phyloP scores from a whole-genome alignment of 2,888 invertebrate species.

The Trissolcus brochymenae region DNA sequence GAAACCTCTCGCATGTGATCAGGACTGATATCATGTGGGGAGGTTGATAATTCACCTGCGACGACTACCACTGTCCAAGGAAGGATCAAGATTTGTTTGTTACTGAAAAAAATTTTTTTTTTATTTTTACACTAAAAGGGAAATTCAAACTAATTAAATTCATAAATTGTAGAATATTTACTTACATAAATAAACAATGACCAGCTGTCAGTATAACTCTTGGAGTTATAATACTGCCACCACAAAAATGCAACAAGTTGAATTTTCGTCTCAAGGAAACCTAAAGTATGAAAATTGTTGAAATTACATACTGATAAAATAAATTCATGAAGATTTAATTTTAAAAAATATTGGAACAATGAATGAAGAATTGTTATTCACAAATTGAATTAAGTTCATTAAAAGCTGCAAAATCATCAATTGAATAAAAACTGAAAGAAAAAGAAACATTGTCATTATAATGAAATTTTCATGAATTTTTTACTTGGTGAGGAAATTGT shows the following conservation, averaged over 20 bases:
- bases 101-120: slow-evolving; percentile 15
- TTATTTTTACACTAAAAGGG: too few relatives aligned
- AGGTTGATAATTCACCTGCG: slow-evolving; percentile 28
- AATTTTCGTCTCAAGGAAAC: slow-evolving; percentile 26
- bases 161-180: not conserved
- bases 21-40: not conserved
- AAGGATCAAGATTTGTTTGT: slow-evolving; percentile 5
- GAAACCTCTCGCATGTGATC: slow-evolving; percentile 13
- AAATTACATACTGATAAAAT: not conserved
- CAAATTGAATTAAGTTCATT: not conserved
- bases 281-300: slow-evolving; percentile 5
- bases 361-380: not conserved
- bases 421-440: not conserved
- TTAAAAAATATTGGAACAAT: not conserved
- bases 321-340: not conserved
- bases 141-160: not conserved
- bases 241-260: slow-evolving; percentile 37
- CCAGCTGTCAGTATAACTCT: slow-evolving; percentile 22
- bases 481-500: slow-evolving; percentile 37
- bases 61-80: slow-evolving; percentile 31
- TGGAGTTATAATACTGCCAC: slow-evolving; percentile 31
- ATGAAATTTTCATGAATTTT: not conserved
- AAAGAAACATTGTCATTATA: not conserved
- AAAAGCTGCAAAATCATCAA: not conserved
- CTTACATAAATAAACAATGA: slow-evolving; percentile 44